Base-by-base conservation (phyloP, 2,113 vertebrate genomes). In the Bombycilla garrulus region DNA sequence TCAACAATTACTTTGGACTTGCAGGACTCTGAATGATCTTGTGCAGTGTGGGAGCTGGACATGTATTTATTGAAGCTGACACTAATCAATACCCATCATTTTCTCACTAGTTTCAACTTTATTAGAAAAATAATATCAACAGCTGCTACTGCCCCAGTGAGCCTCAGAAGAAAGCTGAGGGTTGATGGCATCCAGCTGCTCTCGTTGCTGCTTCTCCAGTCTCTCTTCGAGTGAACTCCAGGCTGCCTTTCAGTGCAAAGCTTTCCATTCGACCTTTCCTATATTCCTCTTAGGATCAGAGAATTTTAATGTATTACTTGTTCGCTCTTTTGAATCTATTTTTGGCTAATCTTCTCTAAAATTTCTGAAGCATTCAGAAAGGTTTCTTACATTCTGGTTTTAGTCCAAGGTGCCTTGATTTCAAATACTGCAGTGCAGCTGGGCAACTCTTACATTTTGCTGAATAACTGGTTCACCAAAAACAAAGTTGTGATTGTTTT, bases 31-130 rank as follows among this genome's bases (percentile, higher is more conserved):
- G 15, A 40, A 33, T 54, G 60, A 56, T 72, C 77, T 36, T n/a
- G 58, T 56, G 17, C 58, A 77, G 47, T 2, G 44, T 76, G 56
- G 69, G 71, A 94, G 50, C 64, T 71, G 81, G 73, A 70, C 26
- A 14, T 13, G 33, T 45, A 83, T 60, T 93, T 89, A 91, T 67
- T 86, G 72, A 93, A 87, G 58, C 70, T 92, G 87, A 88, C 81
- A 69, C 66, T 77, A 82, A 92, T 88, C 91, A 95, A 95, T 94
- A 91, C 42, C 78, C 40, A 81, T 85, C 76, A 64, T 79, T 80
- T 93, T 62, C 79, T 90, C 76, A 73, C 85, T 33, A 35, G 45
- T 56, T 93, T 93, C 84, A 64, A 47, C 54, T 87, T 95, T 82
- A 93, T 91, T 87, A 93, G 31, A 90, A 89, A 95, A 96, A 86